Evolutionary conservation across 2,888 invertebrate species (phyloP).

Genomic region (Chrysolina oricalcia): DNA sequence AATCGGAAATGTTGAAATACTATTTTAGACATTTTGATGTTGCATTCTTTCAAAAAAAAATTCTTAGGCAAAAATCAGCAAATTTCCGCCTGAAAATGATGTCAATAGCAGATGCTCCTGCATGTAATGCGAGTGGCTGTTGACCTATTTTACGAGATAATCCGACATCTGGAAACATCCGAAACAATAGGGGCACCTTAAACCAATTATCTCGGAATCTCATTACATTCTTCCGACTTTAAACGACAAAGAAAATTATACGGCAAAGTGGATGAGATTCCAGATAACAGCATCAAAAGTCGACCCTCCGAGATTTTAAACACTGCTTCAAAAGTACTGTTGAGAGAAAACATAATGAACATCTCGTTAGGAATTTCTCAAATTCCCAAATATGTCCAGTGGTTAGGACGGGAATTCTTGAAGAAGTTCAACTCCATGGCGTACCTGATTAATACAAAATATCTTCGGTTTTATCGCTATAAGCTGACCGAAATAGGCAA

Average conservation of each 20-base stretch:
- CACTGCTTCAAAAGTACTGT: neutral
- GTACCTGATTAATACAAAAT: constrained; percentile 14
- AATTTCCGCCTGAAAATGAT: neutral
- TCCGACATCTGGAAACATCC: constrained; percentile 27
- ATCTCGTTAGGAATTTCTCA: constrained; percentile 3
- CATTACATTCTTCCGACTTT: constrained; percentile 41
- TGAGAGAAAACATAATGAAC: constrained; percentile 6
- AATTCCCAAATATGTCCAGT: constrained; percentile 6
- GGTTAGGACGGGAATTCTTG: constrained; percentile 18
- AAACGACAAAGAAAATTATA: constrained; percentile 40
- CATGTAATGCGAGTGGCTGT: neutral
- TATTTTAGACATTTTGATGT: no score
- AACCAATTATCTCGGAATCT: constrained; percentile 43
- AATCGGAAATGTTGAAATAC: no score
- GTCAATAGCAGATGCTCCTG: neutral
- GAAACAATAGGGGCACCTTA: constrained; percentile 43
- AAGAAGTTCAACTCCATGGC: neutral
- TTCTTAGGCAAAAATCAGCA: neutral
- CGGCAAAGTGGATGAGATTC: constrained; percentile 43
- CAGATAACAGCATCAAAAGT: constrained; percentile 37
- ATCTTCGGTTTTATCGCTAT: constrained; percentile 30
- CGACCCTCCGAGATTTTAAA: neutral
- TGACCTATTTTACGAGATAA: constrained; percentile 7
- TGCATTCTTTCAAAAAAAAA: no score
- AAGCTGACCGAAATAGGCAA: constrained; percentile 34